phyloP scores from a whole-genome alignment of 37 sponge, comb jelly and placozoan species.

The Halichondria panicea region DNA sequence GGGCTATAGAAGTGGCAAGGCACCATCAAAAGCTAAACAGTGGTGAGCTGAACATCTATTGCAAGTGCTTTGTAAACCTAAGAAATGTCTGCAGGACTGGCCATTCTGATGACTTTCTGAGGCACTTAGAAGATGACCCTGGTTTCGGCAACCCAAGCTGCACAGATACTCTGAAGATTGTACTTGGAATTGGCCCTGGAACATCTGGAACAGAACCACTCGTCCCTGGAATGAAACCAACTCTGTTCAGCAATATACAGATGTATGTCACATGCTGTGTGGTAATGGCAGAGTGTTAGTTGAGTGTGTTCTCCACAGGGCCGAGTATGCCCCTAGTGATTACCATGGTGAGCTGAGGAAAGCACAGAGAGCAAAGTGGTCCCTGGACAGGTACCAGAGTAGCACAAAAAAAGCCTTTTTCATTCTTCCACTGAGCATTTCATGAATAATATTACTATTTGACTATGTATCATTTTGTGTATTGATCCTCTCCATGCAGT shows the following conservation, averaged over 20 bases:
- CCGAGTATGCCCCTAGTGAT: constrained; percentile 31
- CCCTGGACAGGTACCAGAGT: constrained; percentile 68
- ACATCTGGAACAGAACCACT: neutral
- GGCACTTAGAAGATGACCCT: constrained; percentile 22
- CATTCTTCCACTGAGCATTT: neutral
- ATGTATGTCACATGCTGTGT: neutral
- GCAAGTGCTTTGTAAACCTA: neutral
- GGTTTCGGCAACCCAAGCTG: constrained; percentile 74
- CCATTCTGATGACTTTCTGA: constrained; percentile 15
- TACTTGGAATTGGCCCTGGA: constrained; percentile 43
- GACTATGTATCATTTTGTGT: too few species aligned
- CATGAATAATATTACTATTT: neutral
- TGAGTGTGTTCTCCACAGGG: constrained; percentile 17
- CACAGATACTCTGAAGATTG: constrained; percentile 41
- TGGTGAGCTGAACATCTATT: neutral
- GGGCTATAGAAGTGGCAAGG: too few species aligned
- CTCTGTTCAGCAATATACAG: constrained; percentile 9
- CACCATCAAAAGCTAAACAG: neutral
- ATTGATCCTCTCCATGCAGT: constrained; percentile 19
- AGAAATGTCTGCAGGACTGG: neutral
- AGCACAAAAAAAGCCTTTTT: neutral
- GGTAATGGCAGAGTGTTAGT: neutral
- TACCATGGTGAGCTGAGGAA: constrained; percentile 57
- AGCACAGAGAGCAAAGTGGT: constrained; percentile 62
- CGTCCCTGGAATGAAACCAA: constrained; percentile 14